These are phyloP conservation scores for Parambassis ranga DNA, from an alignment of 2,797 vertebrate genomes.

Conservation along the genomic window DNA sequence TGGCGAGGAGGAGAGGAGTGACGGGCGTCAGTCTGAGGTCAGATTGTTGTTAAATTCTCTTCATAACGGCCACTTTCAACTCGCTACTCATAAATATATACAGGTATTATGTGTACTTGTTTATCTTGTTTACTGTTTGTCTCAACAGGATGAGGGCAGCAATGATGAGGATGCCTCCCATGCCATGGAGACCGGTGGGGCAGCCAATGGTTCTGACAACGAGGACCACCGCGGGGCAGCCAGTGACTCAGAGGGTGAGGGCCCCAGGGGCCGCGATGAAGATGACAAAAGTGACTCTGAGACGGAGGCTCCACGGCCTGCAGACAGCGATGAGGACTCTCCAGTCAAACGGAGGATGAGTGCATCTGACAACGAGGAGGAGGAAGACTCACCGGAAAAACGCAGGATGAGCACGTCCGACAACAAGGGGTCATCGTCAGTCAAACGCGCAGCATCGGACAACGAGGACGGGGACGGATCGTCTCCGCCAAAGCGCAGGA, in stretches of 20 bases:
- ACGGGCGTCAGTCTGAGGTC: conserved; percentile 87
- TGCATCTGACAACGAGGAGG: conserved; percentile 75
- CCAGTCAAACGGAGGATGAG: conserved; percentile 74
- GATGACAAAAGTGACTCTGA: conserved; percentile 79
- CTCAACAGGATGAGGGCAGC: conserved; percentile 87
- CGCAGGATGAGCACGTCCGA: conserved; percentile 74
- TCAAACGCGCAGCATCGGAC: neutral
- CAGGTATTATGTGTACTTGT: too few relatives aligned
- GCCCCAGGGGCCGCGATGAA: neutral
- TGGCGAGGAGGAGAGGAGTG: conserved; percentile 84
- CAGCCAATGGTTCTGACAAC: conserved; percentile 64
- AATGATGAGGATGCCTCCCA: conserved; percentile 78
- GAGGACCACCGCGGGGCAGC: conserved; percentile 66
- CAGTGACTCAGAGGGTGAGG: conserved; percentile 85
- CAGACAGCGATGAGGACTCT: conserved; percentile 71
- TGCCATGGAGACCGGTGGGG: conserved; percentile 51
- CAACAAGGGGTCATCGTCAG: conserved; percentile 62
- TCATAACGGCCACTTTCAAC: neutral
- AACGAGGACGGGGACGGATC: neutral
- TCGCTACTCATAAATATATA: too few relatives aligned
- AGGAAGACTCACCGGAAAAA: conserved; percentile 58
- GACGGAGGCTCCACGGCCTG: conserved; percentile 61
- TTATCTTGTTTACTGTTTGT: neutral
- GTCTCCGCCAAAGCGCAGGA: neutral
- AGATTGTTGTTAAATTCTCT: neutral